phyloP scores from a whole-genome alignment of 1,140 invertebrate genomes.

The Oppia nitens region DNA sequence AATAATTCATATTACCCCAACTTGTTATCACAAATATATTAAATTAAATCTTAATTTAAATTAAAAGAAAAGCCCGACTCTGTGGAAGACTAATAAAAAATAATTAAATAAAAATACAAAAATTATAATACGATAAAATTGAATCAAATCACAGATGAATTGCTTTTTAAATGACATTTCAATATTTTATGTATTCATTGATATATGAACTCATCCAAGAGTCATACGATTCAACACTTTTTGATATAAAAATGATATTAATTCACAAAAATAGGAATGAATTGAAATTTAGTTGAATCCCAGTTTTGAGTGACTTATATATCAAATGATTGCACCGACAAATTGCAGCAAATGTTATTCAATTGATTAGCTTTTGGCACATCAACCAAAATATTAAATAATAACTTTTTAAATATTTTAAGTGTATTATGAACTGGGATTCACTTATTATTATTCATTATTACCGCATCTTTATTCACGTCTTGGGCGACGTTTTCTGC shows the following conservation, averaged over 20 bases:
- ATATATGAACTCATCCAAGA: no score
- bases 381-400: no score
- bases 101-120: no score
- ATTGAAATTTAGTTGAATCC: not conserved
- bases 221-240: no score
- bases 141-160: not conserved
- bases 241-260: no score
- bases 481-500: not conserved
- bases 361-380: not conserved
- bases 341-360: not conserved
- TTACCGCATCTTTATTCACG: not conserved
- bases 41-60: no score
- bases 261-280: not conserved
- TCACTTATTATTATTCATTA: not conserved
- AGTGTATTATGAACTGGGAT: not conserved
- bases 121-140: not conserved
- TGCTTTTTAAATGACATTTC: not conserved
- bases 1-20: no score
- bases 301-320: no score
- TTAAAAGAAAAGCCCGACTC: no score
- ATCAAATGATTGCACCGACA: no score
- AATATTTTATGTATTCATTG: not conserved
- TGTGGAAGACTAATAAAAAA: not conserved
- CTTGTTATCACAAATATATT: no score
- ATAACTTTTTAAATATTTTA: no score